Evolutionary conservation across 2,797 vertebrate species (phyloP).

Genomic region (Podargus strigoides): DNA sequence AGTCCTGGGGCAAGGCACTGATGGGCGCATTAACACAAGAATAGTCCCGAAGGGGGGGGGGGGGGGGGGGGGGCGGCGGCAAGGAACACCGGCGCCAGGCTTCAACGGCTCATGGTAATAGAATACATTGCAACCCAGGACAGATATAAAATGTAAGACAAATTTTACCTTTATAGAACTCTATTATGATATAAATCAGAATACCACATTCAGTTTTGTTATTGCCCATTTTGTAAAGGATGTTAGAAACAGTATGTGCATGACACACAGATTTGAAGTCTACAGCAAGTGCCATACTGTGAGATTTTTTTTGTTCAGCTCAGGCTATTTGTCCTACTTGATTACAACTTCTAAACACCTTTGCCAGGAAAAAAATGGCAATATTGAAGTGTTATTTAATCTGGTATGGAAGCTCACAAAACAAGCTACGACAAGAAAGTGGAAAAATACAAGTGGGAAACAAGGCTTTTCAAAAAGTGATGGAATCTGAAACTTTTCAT

Average conservation of each 20-base stretch:
- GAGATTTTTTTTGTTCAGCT: neutral
- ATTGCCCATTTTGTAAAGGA: neutral
- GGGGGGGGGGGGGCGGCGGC: too few relatives aligned
- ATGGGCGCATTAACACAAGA: too few relatives aligned
- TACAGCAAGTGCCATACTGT: neutral
- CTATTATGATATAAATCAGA: neutral
- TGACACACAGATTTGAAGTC: neutral
- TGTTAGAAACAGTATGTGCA: neutral
- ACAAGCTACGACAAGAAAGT: neutral
- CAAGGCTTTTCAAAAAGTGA: neutral
- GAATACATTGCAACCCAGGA: too few relatives aligned
- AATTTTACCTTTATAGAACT: neutral
- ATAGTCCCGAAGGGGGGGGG: too few relatives aligned
- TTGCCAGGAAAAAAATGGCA: neutral
- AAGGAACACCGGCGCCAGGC: too few relatives aligned
- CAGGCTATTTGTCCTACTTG: neutral
- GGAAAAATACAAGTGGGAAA: neutral
- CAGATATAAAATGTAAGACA: neutral
- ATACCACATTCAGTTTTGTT: neutral
- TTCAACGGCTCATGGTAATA: too few relatives aligned
- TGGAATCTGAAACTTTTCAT: neutral
- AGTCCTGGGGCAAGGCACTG: too few relatives aligned
- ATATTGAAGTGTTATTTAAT: neutral
- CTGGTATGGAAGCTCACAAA: neutral
- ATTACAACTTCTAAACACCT: neutral